A percentile compares a stretch with the other conserved stretches of the same genome.
These are phyloP conservation scores for Cyclopterus lumpus DNA, from an alignment of 2,797 vertebrate genomes.

Conservation along the genomic window DNA sequence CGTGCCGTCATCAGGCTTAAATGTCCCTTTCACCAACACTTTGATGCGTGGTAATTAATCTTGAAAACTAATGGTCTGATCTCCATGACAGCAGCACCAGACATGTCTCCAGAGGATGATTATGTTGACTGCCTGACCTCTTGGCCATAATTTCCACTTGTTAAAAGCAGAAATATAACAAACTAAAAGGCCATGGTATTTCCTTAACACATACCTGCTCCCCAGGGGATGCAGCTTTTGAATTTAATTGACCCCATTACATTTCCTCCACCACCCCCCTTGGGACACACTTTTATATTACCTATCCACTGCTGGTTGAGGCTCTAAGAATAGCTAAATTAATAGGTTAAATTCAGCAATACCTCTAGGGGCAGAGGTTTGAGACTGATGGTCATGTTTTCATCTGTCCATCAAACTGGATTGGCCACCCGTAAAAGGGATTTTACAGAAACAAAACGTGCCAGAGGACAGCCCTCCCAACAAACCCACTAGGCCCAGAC, in stretches of 20 bases:
- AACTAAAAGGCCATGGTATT: not conserved
- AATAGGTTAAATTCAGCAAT: not conserved
- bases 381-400: conserved; percentile 16
- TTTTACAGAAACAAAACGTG: conserved; percentile 41
- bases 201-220: not conserved
- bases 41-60: not conserved
- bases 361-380: conserved; percentile 13
- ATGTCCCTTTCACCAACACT: not conserved
- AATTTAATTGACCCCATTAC: not conserved
- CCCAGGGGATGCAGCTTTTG: conserved; percentile 7
- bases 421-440: conserved; percentile 27
- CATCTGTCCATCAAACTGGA: conserved; percentile 17
- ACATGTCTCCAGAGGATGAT: conserved; percentile 5
- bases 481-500: conserved; percentile 27
- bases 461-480: conserved; percentile 12
- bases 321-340: not conserved
- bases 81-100: conserved; percentile 3
- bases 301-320: not conserved
- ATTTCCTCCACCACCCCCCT: not conserved
- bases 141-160: not conserved
- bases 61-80: not conserved
- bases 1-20: not conserved
- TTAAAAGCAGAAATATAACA: not conserved
- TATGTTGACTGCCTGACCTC: conserved; percentile 2
- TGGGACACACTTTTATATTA: not conserved